Evolutionary conservation across 2,888 invertebrate species (phyloP).

Genomic region (Caenorhabditis sp.): DNA sequence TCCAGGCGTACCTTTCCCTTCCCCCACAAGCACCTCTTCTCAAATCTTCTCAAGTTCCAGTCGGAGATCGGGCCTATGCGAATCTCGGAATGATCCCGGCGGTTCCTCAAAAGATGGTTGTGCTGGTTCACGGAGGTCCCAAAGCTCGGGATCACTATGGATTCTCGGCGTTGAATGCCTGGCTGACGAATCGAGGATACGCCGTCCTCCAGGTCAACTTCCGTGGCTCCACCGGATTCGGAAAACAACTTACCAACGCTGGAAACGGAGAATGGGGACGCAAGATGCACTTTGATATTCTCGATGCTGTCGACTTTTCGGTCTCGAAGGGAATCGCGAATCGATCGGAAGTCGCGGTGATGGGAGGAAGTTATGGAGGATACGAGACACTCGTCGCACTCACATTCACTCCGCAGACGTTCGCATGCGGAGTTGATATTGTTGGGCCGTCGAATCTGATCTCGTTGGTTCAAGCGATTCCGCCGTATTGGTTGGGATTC

Average conservation of each 20-base stretch:
- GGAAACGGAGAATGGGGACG: constrained; percentile 83
- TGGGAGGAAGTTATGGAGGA: constrained; percentile 81
- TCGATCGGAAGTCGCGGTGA: constrained; percentile 74
- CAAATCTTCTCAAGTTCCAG: constrained; percentile 73
- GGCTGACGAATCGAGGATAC: constrained; percentile 81
- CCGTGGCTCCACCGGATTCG: constrained; percentile 82
- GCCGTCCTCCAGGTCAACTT: constrained; percentile 82
- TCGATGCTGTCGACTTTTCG: constrained; percentile 82
- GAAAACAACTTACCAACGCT: constrained; percentile 80
- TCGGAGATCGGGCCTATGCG: constrained; percentile 76
- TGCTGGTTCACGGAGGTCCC: constrained; percentile 82
- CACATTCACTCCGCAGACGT: constrained; percentile 82
- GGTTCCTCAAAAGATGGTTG: constrained; percentile 78
- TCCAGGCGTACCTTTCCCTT: constrained; percentile 81
- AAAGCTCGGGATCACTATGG: constrained; percentile 81
- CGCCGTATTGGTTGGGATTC: constrained; percentile 82
- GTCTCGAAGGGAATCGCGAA: constrained; percentile 78
- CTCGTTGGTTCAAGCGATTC: constrained; percentile 81
- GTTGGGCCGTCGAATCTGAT: constrained; percentile 82
- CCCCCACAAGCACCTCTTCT: constrained; percentile 77
- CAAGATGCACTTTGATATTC: constrained; percentile 82
- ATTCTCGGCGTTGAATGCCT: constrained; percentile 79
- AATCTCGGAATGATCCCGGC: constrained; percentile 79
- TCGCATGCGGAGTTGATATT: constrained; percentile 82
- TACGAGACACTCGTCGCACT: constrained; percentile 82